phyloP scores from a whole-genome alignment of 2,113 vertebrate genomes.

The Acinonyx jubatus region DNA sequence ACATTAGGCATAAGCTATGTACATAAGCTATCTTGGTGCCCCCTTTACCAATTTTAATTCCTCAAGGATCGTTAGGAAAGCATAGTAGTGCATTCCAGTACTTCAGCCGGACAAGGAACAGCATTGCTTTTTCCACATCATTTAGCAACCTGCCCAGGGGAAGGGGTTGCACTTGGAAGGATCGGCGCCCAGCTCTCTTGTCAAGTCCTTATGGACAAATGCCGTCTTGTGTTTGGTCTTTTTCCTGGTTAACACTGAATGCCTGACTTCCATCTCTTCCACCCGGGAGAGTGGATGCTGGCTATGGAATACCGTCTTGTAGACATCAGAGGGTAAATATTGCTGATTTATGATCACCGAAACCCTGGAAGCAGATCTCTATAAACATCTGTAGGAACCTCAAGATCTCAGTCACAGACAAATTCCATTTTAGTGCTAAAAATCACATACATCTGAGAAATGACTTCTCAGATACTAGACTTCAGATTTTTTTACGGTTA shows the following conservation, averaged over 20 bases:
- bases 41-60: not conserved
- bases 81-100: not conserved
- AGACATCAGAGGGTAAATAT: not conserved
- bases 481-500: not conserved
- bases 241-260: not conserved
- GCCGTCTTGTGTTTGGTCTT: not conserved
- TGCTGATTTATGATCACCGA: not conserved
- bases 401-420: not conserved
- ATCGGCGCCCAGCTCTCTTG: not conserved
- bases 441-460: not conserved
- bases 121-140: not conserved
- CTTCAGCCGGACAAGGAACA: not conserved
- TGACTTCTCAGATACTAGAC: not conserved
- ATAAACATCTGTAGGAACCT: not conserved
- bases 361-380: not conserved
- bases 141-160: not conserved
- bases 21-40: not conserved
- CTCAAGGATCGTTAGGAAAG: not conserved
- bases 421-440: not conserved
- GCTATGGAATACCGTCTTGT: not conserved
- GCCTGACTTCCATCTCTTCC: not conserved
- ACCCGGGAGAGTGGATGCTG: not conserved
- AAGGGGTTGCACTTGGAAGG: not conserved
- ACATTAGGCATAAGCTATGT: not conserved
- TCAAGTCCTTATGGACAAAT: not conserved